Evolutionary conservation across 1,140 invertebrate genomes (phyloP).

Genomic region (Coptotermes formosanus): DNA sequence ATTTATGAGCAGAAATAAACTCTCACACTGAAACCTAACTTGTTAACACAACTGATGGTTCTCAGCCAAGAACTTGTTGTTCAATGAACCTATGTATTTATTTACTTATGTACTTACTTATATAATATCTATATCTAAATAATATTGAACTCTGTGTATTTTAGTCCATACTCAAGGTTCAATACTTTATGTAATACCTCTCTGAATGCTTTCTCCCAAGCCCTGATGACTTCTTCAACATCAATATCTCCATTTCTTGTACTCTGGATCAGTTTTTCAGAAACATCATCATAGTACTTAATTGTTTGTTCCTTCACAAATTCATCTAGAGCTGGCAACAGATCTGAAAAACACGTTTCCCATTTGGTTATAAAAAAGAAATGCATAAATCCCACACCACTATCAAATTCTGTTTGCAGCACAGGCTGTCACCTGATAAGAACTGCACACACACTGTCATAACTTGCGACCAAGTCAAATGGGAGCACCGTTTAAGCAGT

Average conservation of each 20-base stretch:
- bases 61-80: too few species aligned
- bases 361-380: not conserved
- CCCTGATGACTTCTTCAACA: conserved; percentile 64
- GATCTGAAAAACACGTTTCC: conserved; percentile 42
- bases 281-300: conserved; percentile 53
- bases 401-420: not conserved
- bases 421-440: not conserved
- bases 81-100: too few species aligned
- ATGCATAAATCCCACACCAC: not conserved
- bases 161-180: too few species aligned
- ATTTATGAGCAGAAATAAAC: too few species aligned
- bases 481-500: not conserved
- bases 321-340: conserved; percentile 51
- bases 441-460: not conserved
- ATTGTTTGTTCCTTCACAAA: conserved; percentile 55
- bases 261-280: conserved; percentile 50
- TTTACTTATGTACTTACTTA: too few species aligned
- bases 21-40: too few species aligned
- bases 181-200: conserved; percentile 49
- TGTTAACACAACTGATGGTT: too few species aligned
- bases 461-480: not conserved
- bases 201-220: conserved; percentile 68
- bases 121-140: too few species aligned
- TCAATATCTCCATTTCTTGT: conserved; percentile 57
- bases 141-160: too few species aligned